These are phyloP conservation scores for Mola mola DNA, from an alignment of 2,113 vertebrate genomes.

Conservation along the genomic window DNA sequence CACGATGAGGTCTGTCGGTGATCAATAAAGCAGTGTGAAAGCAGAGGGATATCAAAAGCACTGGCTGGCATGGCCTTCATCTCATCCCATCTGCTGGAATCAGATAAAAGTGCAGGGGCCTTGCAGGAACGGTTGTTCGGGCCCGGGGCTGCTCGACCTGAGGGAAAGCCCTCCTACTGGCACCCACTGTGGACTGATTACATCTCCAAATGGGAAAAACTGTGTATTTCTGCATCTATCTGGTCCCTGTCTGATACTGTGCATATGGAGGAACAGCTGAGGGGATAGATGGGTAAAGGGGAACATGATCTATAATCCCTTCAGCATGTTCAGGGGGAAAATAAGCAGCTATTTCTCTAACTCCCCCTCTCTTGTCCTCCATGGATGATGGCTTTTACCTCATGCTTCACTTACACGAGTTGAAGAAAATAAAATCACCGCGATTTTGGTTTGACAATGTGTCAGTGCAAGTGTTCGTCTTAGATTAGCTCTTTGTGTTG, in stretches of 20 bases:
- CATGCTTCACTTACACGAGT: constrained; percentile 54
- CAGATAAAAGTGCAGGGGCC: constrained; percentile 71
- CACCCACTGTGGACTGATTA: constrained; percentile 50
- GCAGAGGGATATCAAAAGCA: constrained; percentile 66
- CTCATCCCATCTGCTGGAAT: constrained; percentile 68
- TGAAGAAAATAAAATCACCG: constrained; percentile 63
- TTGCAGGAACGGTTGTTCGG: constrained; percentile 62
- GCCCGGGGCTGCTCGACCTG: constrained; percentile 58
- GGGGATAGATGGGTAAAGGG: constrained; percentile 35
- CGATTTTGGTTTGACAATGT: constrained; percentile 59
- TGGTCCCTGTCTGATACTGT: constrained; percentile 40
- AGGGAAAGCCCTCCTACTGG: constrained; percentile 58
- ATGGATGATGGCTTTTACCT: constrained; percentile 52
- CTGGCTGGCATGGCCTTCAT: constrained; percentile 69
- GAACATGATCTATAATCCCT: constrained; percentile 57
- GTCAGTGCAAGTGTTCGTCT: constrained; percentile 64
- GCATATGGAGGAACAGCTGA: constrained; percentile 32
- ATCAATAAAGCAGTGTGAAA: constrained; percentile 75
- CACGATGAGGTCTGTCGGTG: constrained; percentile 60
- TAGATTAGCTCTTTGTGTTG: constrained; percentile 72
- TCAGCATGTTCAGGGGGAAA: constrained; percentile 45
- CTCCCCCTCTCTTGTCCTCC: constrained; percentile 45
- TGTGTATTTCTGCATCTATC: constrained; percentile 43
- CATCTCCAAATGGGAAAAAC: constrained; percentile 45
- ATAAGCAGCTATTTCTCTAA: constrained; percentile 41